Base-by-base conservation (phyloP, 2,888 invertebrate species). In the Syrista parreyssii region DNA sequence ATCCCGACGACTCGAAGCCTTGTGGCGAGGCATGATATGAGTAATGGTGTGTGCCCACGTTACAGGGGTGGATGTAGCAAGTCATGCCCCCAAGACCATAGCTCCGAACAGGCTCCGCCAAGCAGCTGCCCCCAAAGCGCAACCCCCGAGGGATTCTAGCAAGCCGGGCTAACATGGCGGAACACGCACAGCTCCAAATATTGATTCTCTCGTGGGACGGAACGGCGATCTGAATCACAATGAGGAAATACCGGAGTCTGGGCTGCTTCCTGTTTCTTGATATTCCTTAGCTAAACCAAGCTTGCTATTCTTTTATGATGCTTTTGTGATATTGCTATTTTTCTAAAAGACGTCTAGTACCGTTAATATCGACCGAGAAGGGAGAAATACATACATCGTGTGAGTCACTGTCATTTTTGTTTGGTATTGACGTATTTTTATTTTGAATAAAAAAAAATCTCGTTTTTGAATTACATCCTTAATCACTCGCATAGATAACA, bases 1-100 rank as follows among this genome's bases (percentile, higher is more conserved):
- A 12, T 31, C 32, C 32, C 71, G 32, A 71, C 71, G 31, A 31
- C 32, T 72, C 72, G 75, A 75, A 72, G 69, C 78, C 88, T 88
- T 86, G 87, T 89, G 90, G 88, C 88, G 86, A 90, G 89, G 88
- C 88, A 86, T 88, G 90, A 90, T 91, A 91, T 91, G 91, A 91
- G 91, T 91, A 91, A 91, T 91, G 91, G 91, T 91, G 90, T 90
- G 91, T 90, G 91, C 88, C 86, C 86, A 86, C 86, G 85, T 88
- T 88, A 83, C 83, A 88, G 88, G 88, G 89, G 88, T 87, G 84
- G 86, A 87, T 90, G 82, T 86, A 80, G 88, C 90, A 87, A 91
- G 91, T 91, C 91, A 91, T 86, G 88, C 87, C 88, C 82, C 89
- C 88, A 87, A 87, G 88, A 87, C 86, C 86, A 81, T 82, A 87